phyloP scores from a whole-genome alignment of 2,113 vertebrate genomes.

The Petroica traversi region DNA sequence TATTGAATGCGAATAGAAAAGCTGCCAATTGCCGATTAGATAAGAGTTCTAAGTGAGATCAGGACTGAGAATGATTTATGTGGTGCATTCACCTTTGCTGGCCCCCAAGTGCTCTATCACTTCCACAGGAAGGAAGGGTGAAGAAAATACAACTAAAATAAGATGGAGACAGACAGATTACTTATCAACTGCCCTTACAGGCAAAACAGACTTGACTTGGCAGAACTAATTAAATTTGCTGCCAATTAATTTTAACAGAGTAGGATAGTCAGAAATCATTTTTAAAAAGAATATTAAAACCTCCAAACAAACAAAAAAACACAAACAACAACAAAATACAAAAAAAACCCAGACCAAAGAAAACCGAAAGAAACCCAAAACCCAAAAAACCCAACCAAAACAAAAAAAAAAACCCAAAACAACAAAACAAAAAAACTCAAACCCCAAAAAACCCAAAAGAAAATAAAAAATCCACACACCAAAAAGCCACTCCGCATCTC shows the following conservation, averaged over 20 bases:
- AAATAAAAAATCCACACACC: not conserved
- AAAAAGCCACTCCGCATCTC: not conserved
- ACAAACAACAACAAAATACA: too few species aligned
- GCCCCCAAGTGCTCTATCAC: not conserved
- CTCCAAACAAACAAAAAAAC: too few species aligned
- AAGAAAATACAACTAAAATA: not conserved
- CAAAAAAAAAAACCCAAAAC: not conserved
- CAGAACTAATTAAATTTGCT: not conserved
- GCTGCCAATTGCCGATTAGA: not conserved
- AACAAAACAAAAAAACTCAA: not conserved
- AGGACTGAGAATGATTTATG: not conserved
- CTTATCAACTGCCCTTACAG: not conserved
- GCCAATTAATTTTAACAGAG: not conserved
- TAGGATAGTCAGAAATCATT: not conserved
- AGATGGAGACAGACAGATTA: not conserved
- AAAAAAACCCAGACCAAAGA: too few species aligned
- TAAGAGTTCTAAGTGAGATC: not conserved
- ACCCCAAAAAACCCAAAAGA: too few species aligned
- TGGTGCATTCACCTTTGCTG: not conserved
- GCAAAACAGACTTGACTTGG: not conserved
- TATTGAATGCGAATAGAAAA: not conserved
- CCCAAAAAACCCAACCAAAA: accelerated
- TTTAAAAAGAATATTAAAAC: not conserved
- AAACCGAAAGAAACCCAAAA: accelerated
- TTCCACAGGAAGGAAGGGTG: not conserved